Evolutionary conservation across 35 echinoderm and acorn worm species (phyloP), one percentile per base, ranked within the genome.

Genomic region (Ophiothrix spiculata): DNA sequence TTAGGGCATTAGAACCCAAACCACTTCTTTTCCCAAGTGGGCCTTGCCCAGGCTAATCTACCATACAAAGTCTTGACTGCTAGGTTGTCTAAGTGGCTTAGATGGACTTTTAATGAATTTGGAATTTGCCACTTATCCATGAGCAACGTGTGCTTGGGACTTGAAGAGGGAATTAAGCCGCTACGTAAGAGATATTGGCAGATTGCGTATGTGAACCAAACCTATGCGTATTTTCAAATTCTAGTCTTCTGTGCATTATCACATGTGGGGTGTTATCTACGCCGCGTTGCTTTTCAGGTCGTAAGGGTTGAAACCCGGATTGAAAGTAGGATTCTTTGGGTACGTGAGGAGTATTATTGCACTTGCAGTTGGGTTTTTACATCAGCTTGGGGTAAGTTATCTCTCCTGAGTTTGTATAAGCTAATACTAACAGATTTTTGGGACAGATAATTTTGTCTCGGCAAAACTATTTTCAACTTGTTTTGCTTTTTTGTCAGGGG

Each of bases 101-200:
- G 60, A 69, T 69, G 60, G 60, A 69, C 29, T 69, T 69, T 69
- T 69, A 69, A 69, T 69, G 60, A 69, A 69, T 69, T 6, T 69
- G 16, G 1, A 69, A 69, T 69, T 69, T 69, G 60, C 29, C 60
- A 69, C 29, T 69, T 69, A 69, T n/a, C 60, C 60, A n/a, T n/a
- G n/a, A n/a, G n/a, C n/a, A 69, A n/a, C 17, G 42, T 25, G 60
- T 69, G 60, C 1, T 1, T 69, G 60, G 29, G 29, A 69, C 60
- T 69, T 69, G 60, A 25, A 2, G 23, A 25, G 60, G 60, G 17
- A 25, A 28, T 69, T 15, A 28, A 69, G 60, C 29, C 25, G 60
- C n/a, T n/a, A n/a, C n/a, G n/a, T n/a, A n/a, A n/a, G 60, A 10
- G 17, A 10, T 10, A 49, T 6, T 49, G 19, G 42, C 42, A 49